A percentile compares a stretch with the other conserved stretches of the same genome.
Evolutionary conservation across 2,113 vertebrate species (phyloP).

Genomic region (Abramis brama): DNA sequence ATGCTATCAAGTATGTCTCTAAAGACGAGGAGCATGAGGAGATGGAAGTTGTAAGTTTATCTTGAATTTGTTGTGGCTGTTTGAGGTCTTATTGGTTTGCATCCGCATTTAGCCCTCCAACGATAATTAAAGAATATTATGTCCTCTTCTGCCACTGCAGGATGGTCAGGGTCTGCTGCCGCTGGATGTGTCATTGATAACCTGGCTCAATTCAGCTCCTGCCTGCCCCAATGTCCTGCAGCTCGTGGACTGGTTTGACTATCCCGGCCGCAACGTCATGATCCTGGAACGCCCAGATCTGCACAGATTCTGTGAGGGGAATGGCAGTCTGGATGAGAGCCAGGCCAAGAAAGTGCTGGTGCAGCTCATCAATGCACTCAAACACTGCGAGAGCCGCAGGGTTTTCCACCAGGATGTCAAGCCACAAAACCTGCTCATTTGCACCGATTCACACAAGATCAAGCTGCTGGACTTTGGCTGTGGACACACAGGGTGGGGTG

Average conservation of each 20-base stretch:
- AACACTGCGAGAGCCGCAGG: conserved; percentile 47
- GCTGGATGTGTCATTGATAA: conserved; percentile 63
- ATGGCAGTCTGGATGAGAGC: conserved; percentile 49
- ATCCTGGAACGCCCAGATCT: conserved; percentile 44
- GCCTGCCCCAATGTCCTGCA: neutral
- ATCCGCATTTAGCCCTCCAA: neutral
- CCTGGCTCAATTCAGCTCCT: conserved; percentile 52
- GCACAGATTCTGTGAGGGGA: conserved; percentile 58
- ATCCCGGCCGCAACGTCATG: neutral
- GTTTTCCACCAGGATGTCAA: conserved; percentile 71
- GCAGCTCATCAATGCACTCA: conserved; percentile 62
- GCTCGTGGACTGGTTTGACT: conserved; percentile 66
- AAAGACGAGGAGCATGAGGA: conserved; percentile 55
- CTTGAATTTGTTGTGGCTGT: neutral
- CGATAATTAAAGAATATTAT: neutral
- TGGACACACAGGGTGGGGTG: conserved; percentile 39
- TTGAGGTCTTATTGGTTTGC: no score
- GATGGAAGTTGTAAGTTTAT: conserved; percentile 60
- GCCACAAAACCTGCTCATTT: conserved; percentile 76
- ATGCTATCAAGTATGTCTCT: conserved; percentile 68
- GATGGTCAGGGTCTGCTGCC: neutral
- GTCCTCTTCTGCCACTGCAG: neutral
- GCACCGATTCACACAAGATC: conserved; percentile 60
- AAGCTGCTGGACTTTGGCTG: conserved; percentile 72
- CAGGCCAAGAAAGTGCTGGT: conserved; percentile 54